phyloP scores from a whole-genome alignment of 1,140 invertebrate genomes.

The Gonatopus flavifemur region DNA sequence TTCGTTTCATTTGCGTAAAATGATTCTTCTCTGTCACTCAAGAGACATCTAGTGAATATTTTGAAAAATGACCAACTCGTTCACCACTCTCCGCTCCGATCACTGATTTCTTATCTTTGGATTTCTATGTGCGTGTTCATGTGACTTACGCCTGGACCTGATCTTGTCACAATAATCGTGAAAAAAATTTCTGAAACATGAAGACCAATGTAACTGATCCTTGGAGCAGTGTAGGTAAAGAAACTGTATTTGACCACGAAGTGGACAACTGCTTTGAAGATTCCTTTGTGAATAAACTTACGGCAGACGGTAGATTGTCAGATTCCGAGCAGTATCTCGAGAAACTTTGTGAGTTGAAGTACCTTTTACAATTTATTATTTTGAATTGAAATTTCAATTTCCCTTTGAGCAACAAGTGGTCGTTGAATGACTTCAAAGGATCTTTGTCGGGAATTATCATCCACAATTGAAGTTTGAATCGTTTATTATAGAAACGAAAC shows the following conservation, averaged over 20 bases:
- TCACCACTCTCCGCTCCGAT: too few species aligned
- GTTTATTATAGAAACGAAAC: too few species aligned
- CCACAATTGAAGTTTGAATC: too few species aligned
- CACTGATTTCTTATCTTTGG: too few species aligned
- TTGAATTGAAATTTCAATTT: background rate
- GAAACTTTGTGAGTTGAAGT: conserved; percentile 47
- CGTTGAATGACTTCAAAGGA: background rate
- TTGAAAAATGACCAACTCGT: too few species aligned
- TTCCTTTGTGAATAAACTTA: conserved; percentile 32
- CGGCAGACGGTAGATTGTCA: conserved; percentile 27
- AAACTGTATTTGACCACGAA: background rate
- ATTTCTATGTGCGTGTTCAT: too few species aligned
- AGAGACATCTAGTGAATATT: too few species aligned
- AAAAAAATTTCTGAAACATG: conserved; percentile 33
- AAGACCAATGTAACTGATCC: conserved; percentile 39
- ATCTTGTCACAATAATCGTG: too few species aligned
- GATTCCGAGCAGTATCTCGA: conserved; percentile 48
- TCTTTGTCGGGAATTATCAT: too few species aligned
- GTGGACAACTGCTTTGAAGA: conserved; percentile 39
- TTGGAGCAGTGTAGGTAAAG: conserved; percentile 23
- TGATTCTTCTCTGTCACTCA: too few species aligned
- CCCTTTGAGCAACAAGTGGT: background rate
- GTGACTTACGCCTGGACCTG: too few species aligned
- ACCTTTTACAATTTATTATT: background rate
- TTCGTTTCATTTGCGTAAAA: too few species aligned